These are phyloP conservation scores for Anoplopoma fimbria DNA, from an alignment of 2,113 vertebrate species.

Conservation along the genomic window DNA sequence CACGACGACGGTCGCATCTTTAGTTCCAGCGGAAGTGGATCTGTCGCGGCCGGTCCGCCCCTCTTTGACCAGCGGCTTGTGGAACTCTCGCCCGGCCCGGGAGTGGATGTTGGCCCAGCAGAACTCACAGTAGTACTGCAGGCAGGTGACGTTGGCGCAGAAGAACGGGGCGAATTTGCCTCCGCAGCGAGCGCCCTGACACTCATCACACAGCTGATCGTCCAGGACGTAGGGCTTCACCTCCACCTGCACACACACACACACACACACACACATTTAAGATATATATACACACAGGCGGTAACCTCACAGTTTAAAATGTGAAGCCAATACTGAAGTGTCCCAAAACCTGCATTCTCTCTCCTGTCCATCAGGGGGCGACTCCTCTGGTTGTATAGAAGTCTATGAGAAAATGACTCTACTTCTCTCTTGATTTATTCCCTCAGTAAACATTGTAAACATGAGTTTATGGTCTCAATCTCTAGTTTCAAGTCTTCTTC, in stretches of 20 bases:
- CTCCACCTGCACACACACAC: slow-evolving; percentile 88
- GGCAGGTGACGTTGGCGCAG: slow-evolving; percentile 99
- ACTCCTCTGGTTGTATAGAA: no score
- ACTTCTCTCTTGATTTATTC: no score
- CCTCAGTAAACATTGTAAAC: no score
- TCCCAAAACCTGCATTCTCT: not conserved
- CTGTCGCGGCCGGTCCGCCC: slow-evolving; percentile 98
- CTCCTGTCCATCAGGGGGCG: not conserved
- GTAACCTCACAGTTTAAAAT: not conserved
- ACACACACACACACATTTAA: not conserved
- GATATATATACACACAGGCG: not conserved
- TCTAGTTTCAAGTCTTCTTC: no score
- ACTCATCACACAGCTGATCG: slow-evolving; percentile 98
- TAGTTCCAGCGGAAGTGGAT: slow-evolving; percentile 99
- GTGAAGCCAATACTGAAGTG: not conserved
- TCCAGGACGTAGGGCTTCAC: slow-evolving; percentile 98
- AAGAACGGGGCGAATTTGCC: slow-evolving; percentile 98
- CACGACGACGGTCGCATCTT: slow-evolving; percentile 13
- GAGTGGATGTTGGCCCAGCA: slow-evolving; percentile 99
- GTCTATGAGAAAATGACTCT: no score
- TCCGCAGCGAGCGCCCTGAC: slow-evolving; percentile 95
- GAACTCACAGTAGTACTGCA: slow-evolving; percentile 99
- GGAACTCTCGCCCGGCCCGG: slow-evolving; percentile 96
- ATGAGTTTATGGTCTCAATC: no score
- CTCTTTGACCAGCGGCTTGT: slow-evolving; percentile 99